Conservation (phyloP, 1,140 invertebrate species). For the Drosophila sulfurigaster region DNA sequence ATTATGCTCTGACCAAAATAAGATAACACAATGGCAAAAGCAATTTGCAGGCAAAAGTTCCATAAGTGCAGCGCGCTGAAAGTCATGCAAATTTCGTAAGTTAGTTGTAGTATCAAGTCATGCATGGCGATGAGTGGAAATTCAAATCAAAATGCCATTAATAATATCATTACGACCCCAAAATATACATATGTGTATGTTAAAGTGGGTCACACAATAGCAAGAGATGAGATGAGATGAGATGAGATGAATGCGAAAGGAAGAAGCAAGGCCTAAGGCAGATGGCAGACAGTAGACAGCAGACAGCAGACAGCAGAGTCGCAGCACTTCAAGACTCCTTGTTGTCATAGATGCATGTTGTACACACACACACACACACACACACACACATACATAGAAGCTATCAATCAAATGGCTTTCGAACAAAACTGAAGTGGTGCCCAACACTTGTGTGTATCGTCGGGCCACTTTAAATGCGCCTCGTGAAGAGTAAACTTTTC, state of each 20-base stretch:
- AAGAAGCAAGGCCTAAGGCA: not conserved
- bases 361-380: not conserved
- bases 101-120: no score
- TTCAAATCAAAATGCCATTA: constrained; percentile 9
- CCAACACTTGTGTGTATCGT: constrained; percentile 15
- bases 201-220: not conserved
- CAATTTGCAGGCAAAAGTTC: not conserved
- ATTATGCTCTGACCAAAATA: not conserved
- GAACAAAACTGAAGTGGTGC: constrained; percentile 17
- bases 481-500: constrained; percentile 4
- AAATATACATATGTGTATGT: no score
- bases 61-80: not conserved
- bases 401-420: constrained; percentile 52
- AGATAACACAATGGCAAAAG: not conserved
- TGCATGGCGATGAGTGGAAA: not conserved
- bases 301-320: no score
- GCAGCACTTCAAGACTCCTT: no score
- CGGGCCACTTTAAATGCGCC: constrained; percentile 17
- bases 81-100: not conserved
- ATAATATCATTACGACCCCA: not conserved
- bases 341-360: not conserved
- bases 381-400: constrained; percentile 5
- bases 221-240: not conserved
- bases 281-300: not conserved
- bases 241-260: not conserved